Percentiles rank a stretch among this genome's conserved stretches.
These are phyloP conservation scores for Cherax quadricarinatus DNA, from an alignment of 1,140 invertebrate genomes.

Conservation along the genomic window DNA sequence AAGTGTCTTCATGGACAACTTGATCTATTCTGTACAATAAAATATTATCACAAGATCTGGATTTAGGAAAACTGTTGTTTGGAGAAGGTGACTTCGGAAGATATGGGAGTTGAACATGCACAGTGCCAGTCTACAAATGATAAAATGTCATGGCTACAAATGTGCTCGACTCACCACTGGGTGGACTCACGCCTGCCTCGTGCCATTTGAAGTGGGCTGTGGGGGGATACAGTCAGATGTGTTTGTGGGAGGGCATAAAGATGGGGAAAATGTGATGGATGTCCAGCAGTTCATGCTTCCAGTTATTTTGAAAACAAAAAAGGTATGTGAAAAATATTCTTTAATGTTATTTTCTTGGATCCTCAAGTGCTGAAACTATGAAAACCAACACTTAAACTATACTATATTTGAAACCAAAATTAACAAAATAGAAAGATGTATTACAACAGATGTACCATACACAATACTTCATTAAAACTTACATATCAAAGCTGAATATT, in stretches of 20 bases:
- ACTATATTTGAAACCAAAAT: background rate
- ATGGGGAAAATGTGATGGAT: slow-evolving; percentile 20
- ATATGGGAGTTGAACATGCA: slow-evolving; percentile 26
- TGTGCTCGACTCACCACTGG: slow-evolving; percentile 64
- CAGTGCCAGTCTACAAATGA: slow-evolving; percentile 44
- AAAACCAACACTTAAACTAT: background rate
- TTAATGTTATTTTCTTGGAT: background rate
- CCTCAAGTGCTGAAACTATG: no score
- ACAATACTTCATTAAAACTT: background rate
- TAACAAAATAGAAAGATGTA: background rate
- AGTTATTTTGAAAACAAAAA: background rate
- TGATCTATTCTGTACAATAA: background rate
- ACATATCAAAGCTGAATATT: background rate
- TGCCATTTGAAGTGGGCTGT: slow-evolving; percentile 70
- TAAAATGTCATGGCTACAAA: slow-evolving; percentile 22
- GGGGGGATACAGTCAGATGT: slow-evolving; percentile 59
- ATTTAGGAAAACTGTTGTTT: slow-evolving; percentile 25
- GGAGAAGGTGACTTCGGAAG: slow-evolving; percentile 17
- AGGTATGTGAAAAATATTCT: background rate
- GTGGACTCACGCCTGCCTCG: slow-evolving; percentile 64
- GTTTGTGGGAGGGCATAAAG: slow-evolving; percentile 15
- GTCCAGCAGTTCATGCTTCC: slow-evolving; percentile 19
- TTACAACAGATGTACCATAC: background rate
- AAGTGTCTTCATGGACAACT: background rate
- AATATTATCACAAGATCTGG: slow-evolving; percentile 35